Percentiles rank a stretch among this genome's conserved stretches.
phyloP scores from a whole-genome alignment of 2,888 invertebrate genomes.

The Spialia ferax region DNA sequence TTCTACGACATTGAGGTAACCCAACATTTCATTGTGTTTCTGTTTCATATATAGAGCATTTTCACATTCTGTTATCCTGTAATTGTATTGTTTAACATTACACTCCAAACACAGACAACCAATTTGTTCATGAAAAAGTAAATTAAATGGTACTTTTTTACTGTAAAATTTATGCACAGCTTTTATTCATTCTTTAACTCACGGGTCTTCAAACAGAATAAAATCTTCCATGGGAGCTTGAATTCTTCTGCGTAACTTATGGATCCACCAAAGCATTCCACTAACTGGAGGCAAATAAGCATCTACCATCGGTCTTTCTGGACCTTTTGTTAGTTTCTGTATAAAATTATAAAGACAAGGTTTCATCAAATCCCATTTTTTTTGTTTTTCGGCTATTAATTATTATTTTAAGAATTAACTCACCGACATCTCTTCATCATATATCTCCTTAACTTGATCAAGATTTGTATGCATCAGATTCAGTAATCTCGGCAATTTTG shows the following conservation, averaged over 20 bases:
- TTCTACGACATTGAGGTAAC: constrained; percentile 88
- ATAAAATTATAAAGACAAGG: constrained; percentile 2
- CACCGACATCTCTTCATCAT: constrained; percentile 85
- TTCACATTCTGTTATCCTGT: constrained; percentile 87
- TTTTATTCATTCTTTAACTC: constrained; percentile 53
- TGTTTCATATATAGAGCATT: constrained; percentile 81
- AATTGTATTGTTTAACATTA: too few species aligned
- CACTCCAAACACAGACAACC: too few species aligned
- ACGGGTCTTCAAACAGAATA: constrained; percentile 89
- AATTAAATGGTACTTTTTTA: too few species aligned
- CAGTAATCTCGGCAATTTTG: constrained; percentile 89
- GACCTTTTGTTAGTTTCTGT: constrained; percentile 72
- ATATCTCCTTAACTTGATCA: constrained; percentile 88
- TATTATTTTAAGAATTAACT: constrained; percentile 44
- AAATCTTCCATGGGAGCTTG: constrained; percentile 87
- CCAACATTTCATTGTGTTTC: constrained; percentile 89
- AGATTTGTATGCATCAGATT: constrained; percentile 89
- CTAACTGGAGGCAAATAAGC: constrained; percentile 91
- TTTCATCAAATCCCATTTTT: neutral
- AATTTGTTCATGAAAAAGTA: too few species aligned
- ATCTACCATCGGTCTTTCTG: constrained; percentile 86
- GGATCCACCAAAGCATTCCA: constrained; percentile 91
- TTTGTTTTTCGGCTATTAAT: neutral
- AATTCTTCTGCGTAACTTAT: constrained; percentile 88
- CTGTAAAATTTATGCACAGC: neutral